These are phyloP conservation scores for Noctua janthe DNA, from an alignment of 2,888 invertebrate species.

Conservation along the genomic window DNA sequence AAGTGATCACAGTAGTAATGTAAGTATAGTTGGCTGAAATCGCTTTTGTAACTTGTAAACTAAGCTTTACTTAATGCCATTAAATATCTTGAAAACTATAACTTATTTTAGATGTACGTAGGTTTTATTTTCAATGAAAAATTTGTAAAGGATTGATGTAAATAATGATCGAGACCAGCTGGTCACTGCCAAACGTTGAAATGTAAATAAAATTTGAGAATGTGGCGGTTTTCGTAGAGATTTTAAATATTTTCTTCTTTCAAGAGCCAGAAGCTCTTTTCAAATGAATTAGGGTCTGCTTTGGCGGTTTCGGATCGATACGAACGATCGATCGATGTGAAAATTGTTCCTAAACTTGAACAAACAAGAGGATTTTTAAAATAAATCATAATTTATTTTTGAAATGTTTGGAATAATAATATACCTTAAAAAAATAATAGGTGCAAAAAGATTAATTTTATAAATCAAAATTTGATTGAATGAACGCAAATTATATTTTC, in stretches of 20 bases:
- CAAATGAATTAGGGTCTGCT: slow-evolving; percentile 14
- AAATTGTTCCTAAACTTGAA: neutral
- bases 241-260: slow-evolving; percentile 24
- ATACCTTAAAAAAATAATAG: neutral
- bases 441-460: slow-evolving; percentile 17
- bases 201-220: slow-evolving; percentile 73
- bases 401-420: neutral
- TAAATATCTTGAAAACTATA: slow-evolving; percentile 66
- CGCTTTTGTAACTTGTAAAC: slow-evolving; percentile 51
- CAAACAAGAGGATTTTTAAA: neutral
- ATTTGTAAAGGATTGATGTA: slow-evolving; percentile 61
- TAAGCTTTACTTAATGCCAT: slow-evolving; percentile 74
- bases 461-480: neutral
- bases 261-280: slow-evolving; percentile 17
- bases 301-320: neutral
- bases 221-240: slow-evolving; percentile 39
- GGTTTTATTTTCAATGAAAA: slow-evolving; percentile 59
- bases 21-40: slow-evolving; percentile 53
- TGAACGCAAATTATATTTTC: slow-evolving; percentile 19
- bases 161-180: slow-evolving; percentile 78
- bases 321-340: neutral
- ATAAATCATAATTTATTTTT: neutral
- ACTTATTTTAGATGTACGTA: slow-evolving; percentile 75
- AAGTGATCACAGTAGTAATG: slow-evolving; percentile 45
- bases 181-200: slow-evolving; percentile 84